A percentile compares a stretch with the other conserved stretches of the same genome.
Conservation (phyloP, 2,888 invertebrate genomes). For the Chaetogeoica ovagalla region DNA sequence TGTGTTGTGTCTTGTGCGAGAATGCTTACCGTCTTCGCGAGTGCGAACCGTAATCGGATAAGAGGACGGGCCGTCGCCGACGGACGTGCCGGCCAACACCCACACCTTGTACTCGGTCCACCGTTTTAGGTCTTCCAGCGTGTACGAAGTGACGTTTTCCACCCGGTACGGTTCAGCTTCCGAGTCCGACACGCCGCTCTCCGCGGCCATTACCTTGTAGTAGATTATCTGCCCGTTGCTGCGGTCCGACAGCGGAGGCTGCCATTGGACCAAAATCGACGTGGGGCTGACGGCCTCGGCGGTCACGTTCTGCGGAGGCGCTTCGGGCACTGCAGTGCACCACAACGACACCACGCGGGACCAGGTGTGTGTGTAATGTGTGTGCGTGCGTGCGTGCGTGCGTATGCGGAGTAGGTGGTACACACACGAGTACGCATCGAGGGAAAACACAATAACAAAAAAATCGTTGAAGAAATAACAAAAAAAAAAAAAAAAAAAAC, state of each 20-base stretch:
- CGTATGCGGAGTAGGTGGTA: too few relatives aligned
- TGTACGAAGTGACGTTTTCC: slow-evolving; percentile 74
- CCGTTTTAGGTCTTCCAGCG: slow-evolving; percentile 85
- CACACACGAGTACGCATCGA: slow-evolving; percentile 55
- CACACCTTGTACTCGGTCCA: slow-evolving; percentile 97
- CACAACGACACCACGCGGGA: too few relatives aligned
- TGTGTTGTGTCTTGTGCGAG: background rate
- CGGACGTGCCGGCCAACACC: slow-evolving; percentile 93
- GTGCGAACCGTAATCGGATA: slow-evolving; percentile 90
- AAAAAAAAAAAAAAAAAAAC: slow-evolving; percentile 55
- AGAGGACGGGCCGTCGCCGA: slow-evolving; percentile 93
- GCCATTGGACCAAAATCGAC: slow-evolving; percentile 87
- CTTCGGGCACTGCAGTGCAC: slow-evolving; percentile 80
- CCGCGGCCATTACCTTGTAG: slow-evolving; percentile 91
- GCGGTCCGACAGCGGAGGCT: slow-evolving; percentile 86
- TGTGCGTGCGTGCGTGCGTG: too few relatives aligned
- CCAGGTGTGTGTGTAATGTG: too few relatives aligned
- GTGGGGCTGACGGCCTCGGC: slow-evolving; percentile 87
- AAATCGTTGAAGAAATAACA: slow-evolving; percentile 55
- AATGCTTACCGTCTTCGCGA: slow-evolving; percentile 96
- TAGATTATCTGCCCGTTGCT: slow-evolving; percentile 91
- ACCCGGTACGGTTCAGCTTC: slow-evolving; percentile 80
- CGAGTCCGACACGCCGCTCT: slow-evolving; percentile 79
- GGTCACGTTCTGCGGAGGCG: slow-evolving; percentile 91
- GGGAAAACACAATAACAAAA: slow-evolving; percentile 53